Conservation (phyloP, 2,113 vertebrate genomes). For the Salvelinus alpinus region DNA sequence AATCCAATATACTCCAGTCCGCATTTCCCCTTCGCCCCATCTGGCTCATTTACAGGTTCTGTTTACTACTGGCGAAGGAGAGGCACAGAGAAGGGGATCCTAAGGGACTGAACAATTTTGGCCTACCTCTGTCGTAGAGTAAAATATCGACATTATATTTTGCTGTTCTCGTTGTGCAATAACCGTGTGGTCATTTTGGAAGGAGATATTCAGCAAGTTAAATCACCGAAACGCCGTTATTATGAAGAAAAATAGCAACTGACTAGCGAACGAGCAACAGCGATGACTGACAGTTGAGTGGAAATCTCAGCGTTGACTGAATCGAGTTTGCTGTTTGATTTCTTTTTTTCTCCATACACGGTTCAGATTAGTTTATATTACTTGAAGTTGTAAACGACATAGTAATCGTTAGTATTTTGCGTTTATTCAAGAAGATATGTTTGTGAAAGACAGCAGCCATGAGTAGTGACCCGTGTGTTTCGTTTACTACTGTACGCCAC, state of each 20-base stretch:
- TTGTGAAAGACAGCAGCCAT: slow-evolving; percentile 7
- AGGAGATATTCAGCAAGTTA: not conserved
- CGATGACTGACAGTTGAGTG: slow-evolving; percentile 26
- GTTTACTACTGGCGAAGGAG: slow-evolving; percentile 83
- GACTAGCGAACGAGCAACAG: slow-evolving; percentile 27
- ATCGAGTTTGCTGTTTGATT: not conserved
- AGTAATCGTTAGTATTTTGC: not conserved
- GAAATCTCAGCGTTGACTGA: slow-evolving; percentile 53
- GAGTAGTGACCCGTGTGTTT: slow-evolving; percentile 5
- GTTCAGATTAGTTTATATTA: not conserved
- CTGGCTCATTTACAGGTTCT: slow-evolving; percentile 81
- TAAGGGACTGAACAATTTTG: slow-evolving; percentile 48
- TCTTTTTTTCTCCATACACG: not conserved
- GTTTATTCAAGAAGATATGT: slow-evolving; percentile 27
- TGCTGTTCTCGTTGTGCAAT: not conserved
- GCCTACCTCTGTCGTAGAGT: slow-evolving; percentile 58
- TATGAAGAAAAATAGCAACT: slow-evolving; percentile 19
- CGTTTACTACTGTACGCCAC: slow-evolving; percentile 31
- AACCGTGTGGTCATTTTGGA: not conserved
- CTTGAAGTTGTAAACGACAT: not conserved
- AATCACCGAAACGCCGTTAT: slow-evolving; percentile 18
- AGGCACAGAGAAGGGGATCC: slow-evolving; percentile 63
- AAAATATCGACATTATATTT: not conserved
- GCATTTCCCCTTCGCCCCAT: slow-evolving; percentile 76
- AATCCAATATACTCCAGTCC: slow-evolving; percentile 78